A percentile compares a stretch with the other conserved stretches of the same genome.
phyloP scores from a whole-genome alignment of 2,888 invertebrate genomes.

The Erebia ligea region DNA sequence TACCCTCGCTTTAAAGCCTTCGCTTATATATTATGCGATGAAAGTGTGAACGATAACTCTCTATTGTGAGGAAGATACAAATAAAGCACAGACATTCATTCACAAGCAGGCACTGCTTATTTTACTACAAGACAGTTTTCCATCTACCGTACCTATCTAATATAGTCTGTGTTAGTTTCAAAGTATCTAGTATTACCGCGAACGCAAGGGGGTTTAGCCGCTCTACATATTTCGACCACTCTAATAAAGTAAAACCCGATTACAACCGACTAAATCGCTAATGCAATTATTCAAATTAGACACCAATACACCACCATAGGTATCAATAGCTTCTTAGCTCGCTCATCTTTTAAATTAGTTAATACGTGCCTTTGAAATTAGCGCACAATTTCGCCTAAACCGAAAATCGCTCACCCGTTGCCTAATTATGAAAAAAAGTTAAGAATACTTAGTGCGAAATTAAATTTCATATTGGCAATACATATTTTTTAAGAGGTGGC shows the following conservation, averaged over 20 bases:
- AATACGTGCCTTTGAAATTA: background rate
- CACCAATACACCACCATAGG: background rate
- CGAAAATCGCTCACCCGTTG: background rate
- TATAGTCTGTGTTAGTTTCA: background rate
- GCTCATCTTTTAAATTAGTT: constrained; percentile 7
- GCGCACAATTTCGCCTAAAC: background rate
- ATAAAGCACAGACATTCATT: no score
- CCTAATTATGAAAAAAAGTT: background rate
- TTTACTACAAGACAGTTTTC: background rate
- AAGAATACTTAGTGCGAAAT: background rate
- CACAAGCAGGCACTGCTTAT: no score
- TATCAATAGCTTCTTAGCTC: background rate
- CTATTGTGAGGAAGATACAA: no score
- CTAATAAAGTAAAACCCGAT: constrained; percentile 29
- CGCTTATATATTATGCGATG: no score
- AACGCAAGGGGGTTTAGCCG: constrained; percentile 49
- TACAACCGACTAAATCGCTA: constrained; percentile 23
- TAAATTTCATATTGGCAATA: constrained; percentile 1
- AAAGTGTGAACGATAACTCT: no score
- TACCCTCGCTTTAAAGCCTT: no score
- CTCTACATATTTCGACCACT: constrained; percentile 31
- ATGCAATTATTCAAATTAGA: constrained; percentile 28
- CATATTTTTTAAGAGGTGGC: background rate
- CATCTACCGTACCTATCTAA: background rate
- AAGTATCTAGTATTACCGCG: constrained; percentile 46